Evolutionary conservation across 1,140 invertebrate genomes (phyloP).

Genomic region (Zaprionus lachaisei): DNA sequence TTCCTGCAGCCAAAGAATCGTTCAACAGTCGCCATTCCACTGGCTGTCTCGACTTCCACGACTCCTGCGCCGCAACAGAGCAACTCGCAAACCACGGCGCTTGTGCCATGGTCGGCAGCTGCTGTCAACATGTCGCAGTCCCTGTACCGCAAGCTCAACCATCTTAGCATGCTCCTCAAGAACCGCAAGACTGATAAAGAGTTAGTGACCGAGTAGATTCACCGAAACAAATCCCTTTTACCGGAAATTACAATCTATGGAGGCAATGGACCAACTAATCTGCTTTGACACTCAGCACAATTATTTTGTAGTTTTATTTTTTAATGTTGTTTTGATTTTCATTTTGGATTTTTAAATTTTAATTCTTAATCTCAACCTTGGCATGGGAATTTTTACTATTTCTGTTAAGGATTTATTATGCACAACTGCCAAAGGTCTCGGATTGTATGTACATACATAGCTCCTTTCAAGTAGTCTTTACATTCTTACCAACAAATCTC

Average conservation of each 20-base stretch:
- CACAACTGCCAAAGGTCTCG: neutral
- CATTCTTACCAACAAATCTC: too few relatives aligned
- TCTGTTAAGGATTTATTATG: neutral
- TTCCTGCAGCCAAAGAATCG: constrained; percentile 31
- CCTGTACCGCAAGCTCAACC: neutral
- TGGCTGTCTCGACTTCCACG: neutral
- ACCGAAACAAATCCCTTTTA: neutral
- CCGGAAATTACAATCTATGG: neutral
- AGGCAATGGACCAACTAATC: neutral
- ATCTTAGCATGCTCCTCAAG: neutral
- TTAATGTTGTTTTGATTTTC: neutral
- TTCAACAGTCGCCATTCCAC: neutral
- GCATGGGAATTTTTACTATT: neutral
- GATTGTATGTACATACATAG: too few relatives aligned
- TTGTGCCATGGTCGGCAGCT: neutral
- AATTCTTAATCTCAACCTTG: neutral
- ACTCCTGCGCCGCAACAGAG: neutral
- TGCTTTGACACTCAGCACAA: neutral
- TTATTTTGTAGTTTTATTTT: neutral
- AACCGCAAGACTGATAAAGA: neutral
- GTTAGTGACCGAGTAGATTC: neutral
- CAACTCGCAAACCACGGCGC: neutral
- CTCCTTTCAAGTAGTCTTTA: too few relatives aligned
- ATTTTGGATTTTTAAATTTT: neutral
- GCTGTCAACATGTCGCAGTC: neutral